phyloP scores from a whole-genome alignment of 2,113 vertebrate genomes.

The Glareola pratincola region DNA sequence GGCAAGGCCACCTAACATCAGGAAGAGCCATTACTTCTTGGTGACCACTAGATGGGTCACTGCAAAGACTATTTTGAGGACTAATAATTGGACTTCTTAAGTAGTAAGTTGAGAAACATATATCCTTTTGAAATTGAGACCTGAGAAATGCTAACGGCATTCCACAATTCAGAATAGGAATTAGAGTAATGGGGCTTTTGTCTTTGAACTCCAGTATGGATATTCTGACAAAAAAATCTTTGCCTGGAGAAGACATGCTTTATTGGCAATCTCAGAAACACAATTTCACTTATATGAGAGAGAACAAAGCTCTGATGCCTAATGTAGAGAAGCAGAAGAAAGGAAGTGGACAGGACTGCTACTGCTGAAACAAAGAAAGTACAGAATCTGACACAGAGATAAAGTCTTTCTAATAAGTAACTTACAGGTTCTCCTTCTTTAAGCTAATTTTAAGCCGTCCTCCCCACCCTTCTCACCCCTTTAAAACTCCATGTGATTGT shows the following conservation, averaged over 20 bases:
- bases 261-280: not conserved
- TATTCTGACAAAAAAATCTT: not conserved
- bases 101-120: not conserved
- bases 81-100: not conserved
- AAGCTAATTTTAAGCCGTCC: not conserved
- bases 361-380: not conserved
- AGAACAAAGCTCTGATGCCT: not conserved
- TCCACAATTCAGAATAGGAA: not conserved
- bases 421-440: not conserved
- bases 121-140: not conserved
- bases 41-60: not conserved
- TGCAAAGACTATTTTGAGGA: not conserved
- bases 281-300: not conserved
- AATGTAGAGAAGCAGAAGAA: not conserved
- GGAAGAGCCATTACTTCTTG: not conserved
- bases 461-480: not conserved
- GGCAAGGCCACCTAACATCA: not conserved
- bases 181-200: not conserved
- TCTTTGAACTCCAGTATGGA: not conserved
- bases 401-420: not conserved
- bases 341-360: not conserved
- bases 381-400: not conserved
- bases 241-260: not conserved
- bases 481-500: not conserved
- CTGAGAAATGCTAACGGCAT: not conserved